These are phyloP conservation scores for Palythoa caribaeorum DNA, from an alignment of 92 coral and sea anemone genomes.

Conservation along the genomic window DNA sequence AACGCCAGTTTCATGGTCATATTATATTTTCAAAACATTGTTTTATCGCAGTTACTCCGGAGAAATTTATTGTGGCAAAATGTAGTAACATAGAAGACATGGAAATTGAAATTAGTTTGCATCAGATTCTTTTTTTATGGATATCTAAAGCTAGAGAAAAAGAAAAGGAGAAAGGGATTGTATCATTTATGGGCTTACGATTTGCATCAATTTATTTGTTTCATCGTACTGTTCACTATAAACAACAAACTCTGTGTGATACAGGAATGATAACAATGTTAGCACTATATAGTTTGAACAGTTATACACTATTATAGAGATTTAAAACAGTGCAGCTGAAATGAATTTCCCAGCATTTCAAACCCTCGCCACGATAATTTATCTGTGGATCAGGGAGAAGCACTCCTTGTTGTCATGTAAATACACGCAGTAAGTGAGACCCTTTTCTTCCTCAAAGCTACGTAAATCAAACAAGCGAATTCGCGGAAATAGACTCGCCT, in stretches of 20 bases:
- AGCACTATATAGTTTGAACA: conserved; percentile 3
- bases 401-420: conserved; percentile 15
- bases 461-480: conserved; percentile 14
- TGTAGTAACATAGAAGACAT: background rate
- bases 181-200: conserved; percentile 17
- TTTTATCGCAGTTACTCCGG: too few relatives aligned
- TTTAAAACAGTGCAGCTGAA: conserved; percentile 36
- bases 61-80: too few relatives aligned
- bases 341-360: conserved; percentile 25
- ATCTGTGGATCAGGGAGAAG: conserved; percentile 22
- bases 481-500: conserved; percentile 6
- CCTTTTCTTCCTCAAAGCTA: conserved; percentile 28
- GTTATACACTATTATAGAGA: conserved; percentile 22
- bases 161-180: conserved; percentile 17
- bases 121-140: conserved; percentile 25
- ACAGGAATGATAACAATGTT: conserved; percentile 28
- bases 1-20: too few relatives aligned
- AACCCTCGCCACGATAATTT: conserved; percentile 33
- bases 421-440: conserved; percentile 32
- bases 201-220: conserved; percentile 11
- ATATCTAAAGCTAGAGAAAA: conserved; percentile 20
- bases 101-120: conserved; percentile 19
- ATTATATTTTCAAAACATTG: too few relatives aligned
- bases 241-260: conserved; percentile 35
- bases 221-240: conserved; percentile 9